These are phyloP conservation scores for Heterodera schachtii DNA, from an alignment of 1,140 invertebrate species.

Conservation along the genomic window DNA sequence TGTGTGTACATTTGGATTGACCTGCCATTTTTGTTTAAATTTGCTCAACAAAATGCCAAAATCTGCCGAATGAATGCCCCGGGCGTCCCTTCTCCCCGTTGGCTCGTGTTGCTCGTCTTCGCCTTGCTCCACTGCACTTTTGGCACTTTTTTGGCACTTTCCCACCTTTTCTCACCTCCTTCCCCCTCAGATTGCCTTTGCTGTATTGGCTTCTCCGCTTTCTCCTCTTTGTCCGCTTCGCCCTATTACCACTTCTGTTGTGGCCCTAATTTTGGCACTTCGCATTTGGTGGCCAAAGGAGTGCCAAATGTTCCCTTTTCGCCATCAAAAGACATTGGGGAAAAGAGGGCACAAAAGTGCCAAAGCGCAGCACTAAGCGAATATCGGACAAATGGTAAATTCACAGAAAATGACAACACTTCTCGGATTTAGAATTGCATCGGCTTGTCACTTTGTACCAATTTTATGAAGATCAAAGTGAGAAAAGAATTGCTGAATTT, in stretches of 20 bases:
- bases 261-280: neutral
- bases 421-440: conserved; percentile 17
- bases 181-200: neutral
- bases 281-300: conserved; percentile 1
- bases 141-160: neutral
- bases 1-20: too few relatives aligned
- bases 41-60: too few relatives aligned
- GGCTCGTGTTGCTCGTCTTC: neutral
- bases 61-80: neutral
- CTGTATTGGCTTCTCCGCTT: conserved; percentile 11
- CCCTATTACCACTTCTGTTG: neutral
- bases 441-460: conserved; percentile 40
- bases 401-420: neutral
- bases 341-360: conserved; percentile 46
- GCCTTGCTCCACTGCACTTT: neutral
- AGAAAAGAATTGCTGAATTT: neutral
- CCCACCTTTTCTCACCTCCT: neutral
- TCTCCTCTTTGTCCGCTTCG: neutral
- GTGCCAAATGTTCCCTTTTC: neutral
- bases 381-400: conserved; percentile 46
- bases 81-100: neutral
- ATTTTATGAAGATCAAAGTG: conserved; percentile 12
- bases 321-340: neutral
- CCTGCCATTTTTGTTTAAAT: too few relatives aligned
- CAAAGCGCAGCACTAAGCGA: conserved; percentile 41